Evolutionary conservation across 2,888 invertebrate genomes (phyloP), one percentile per base, ranked within the genome.

Genomic region (Acrobasis suavella): DNA sequence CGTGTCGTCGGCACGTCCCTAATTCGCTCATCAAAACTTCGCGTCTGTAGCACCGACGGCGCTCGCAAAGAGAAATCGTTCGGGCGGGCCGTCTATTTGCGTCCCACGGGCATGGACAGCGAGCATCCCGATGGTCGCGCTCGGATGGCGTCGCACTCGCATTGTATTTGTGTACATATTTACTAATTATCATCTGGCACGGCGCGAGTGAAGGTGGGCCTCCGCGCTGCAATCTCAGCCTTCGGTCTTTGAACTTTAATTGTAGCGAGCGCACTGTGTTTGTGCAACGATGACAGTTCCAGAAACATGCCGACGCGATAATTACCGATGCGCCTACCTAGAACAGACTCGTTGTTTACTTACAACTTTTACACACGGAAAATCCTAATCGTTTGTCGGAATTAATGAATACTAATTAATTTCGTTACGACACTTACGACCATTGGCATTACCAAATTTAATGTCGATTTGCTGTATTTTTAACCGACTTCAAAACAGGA

Each of bases 201-300:
- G 58, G 51, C 63, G 64, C 65, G 63, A 68, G 59, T 63, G 32
- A 46, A 42, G 56, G 64, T 65, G 56, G 65, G 67, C 68, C 71
- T 68, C 70, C 32, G 69, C 70, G 73, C 70, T 72, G 73, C 74
- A 71, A 73, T 74, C 72, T 66, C 70, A 71, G 67, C 76, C 73
- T 75, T 75, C 84, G 87, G 87, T 86, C 86, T 84, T 87, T 86
- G 86, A 88, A 86, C 88, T 56, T 56, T 42, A 42, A 42, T 56
- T 78, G 80, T 70, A 70, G 67, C 73, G 69, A 71, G 73, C 65
- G 70, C 63, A 70, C 74, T 75, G 60, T 82, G 82, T 82, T 84
- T 81, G 80, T 72, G 68, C 66, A 65, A 69, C 62, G 59, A 61
- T 75, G 69, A 75, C 76, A 74, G 72, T 78, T 83, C 79, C 76